Evolutionary conservation across 2,113 vertebrate species (phyloP), one percentile per base, ranked within the genome.

Genomic region (Amblyornis subalaris): DNA sequence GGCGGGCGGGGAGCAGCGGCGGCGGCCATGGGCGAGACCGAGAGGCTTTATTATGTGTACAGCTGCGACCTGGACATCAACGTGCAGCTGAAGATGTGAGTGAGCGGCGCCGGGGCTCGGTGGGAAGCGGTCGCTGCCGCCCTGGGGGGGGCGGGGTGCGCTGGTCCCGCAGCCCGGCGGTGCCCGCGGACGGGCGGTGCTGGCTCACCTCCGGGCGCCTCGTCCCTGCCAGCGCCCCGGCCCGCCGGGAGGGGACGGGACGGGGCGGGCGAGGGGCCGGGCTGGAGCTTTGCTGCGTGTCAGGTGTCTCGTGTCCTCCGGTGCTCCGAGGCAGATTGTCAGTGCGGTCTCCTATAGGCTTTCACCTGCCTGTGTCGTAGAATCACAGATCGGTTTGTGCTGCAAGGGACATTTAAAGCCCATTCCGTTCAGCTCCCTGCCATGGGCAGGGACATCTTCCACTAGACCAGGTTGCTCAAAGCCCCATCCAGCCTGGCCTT

Each of bases 41-140:
- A 99, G 94, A 99, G 98, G 93, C 99, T 99, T 90, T 98, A 98
- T 91, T 99, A 99, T 93, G 98, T 99, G 35, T 99, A 99, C 85
- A 99, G 99, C 88, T 99, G 99, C 81, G 99, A 99, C 76, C 33
- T 99, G 98, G 99, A 99, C 94, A 99, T 99, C 96, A 99, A 99
- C 82, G 99, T 99, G 83, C 99, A 99, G 95, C 98, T 99, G 47
- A 99, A 99, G 95, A 99, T 99, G 99, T 99, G 87, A 99, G 99
- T 98, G 70, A 22, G 35, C 26, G 14, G 10, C 24, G 9, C 4
- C 10, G 36, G 57, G 77, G 26, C 19, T 57, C 36, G 10, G 31
- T 42, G 44, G 61, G 71, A 40, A 58, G 71, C 51, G 82, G 70
- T 20, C 12, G 28, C 31, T 65, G 60, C 24, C 60, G 35, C 50